A percentile compares a stretch with the other conserved stretches of the same genome.
These are phyloP conservation scores for Oryzias sinensis DNA, from an alignment of 2,797 vertebrate species.

Conservation along the genomic window DNA sequence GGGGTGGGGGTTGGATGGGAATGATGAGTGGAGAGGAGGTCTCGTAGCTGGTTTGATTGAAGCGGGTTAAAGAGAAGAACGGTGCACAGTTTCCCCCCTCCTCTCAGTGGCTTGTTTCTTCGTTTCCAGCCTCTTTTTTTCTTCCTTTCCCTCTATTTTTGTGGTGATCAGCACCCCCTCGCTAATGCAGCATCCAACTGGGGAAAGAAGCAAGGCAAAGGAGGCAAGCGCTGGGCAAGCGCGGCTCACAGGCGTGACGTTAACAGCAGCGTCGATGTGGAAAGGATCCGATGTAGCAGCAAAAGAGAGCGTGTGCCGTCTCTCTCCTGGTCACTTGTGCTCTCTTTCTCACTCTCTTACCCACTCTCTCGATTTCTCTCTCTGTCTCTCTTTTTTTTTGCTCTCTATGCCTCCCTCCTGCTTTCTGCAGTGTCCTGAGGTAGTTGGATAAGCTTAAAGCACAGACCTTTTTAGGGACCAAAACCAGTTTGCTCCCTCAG, in stretches of 20 bases:
- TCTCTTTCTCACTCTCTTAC: conserved; percentile 21
- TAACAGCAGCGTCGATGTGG: conserved; percentile 73
- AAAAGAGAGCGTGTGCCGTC: conserved; percentile 75
- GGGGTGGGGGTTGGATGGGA: conserved; percentile 61
- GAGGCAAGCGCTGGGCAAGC: conserved; percentile 63
- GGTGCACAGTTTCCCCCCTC: conserved; percentile 64
- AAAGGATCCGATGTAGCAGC: conserved; percentile 76
- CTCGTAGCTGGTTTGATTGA: conserved; percentile 61
- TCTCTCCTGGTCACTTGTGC: conserved; percentile 28
- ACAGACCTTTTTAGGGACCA: conserved; percentile 73
- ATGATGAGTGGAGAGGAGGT: conserved; percentile 55
- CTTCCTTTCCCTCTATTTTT: conserved; percentile 9
- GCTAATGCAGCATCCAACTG: conserved; percentile 62
- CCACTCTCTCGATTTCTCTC: conserved; percentile 12
- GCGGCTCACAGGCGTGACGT: conserved; percentile 73
- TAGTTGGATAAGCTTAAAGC: conserved; percentile 76
- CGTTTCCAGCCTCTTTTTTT: conserved; percentile 45
- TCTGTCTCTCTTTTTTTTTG: conserved; percentile 17
- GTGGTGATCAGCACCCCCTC: conserved; percentile 57
- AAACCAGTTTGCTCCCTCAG: conserved; percentile 72
- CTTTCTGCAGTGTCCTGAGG: conserved; percentile 79
- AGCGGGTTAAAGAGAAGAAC: conserved; percentile 61
- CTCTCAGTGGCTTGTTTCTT: conserved; percentile 51
- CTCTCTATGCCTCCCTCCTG: conserved; percentile 40
- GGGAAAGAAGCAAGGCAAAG: conserved; percentile 56